A percentile compares a stretch with the other conserved stretches of the same genome.
These are phyloP conservation scores for Eupithecia vulgata DNA, from an alignment of 2,888 invertebrate species.

Conservation along the genomic window DNA sequence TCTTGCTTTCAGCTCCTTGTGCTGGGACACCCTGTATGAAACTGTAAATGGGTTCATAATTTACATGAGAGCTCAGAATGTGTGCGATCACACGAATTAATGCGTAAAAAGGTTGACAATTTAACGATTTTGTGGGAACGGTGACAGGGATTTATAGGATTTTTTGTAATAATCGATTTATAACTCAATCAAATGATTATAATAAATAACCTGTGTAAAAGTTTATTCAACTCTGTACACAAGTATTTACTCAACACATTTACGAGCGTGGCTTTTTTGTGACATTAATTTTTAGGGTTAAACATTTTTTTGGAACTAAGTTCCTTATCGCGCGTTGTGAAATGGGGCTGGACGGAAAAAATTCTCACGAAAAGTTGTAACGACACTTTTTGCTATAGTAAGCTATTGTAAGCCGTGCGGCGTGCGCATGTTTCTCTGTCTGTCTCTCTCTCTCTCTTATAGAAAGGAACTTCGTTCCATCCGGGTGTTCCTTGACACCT, in stretches of 20 bases:
- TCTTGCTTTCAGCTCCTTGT: neutral
- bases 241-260: neutral
- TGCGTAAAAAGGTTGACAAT: constrained; percentile 38
- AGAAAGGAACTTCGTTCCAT: too few species aligned
- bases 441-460: too few species aligned
- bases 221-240: neutral
- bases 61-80: constrained; percentile 34
- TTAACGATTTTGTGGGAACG: constrained; percentile 32
- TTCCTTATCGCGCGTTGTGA: too few species aligned
- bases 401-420: too few species aligned
- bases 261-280: neutral
- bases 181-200: constrained; percentile 18
- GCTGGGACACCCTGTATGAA: constrained; percentile 21
- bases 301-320: too few species aligned
- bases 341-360: too few species aligned
- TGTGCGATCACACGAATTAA: constrained; percentile 42
- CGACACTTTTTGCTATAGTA: too few species aligned
- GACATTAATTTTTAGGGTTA: too few species aligned
- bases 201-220: neutral
- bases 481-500: too few species aligned
- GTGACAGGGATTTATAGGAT: constrained; percentile 20
- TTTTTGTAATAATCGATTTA: constrained; percentile 22
- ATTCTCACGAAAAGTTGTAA: too few species aligned
- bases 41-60: constrained; percentile 28
- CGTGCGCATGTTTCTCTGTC: too few species aligned